Base-by-base conservation (phyloP, 2,113 vertebrate species). In the Calidris pugnax region DNA sequence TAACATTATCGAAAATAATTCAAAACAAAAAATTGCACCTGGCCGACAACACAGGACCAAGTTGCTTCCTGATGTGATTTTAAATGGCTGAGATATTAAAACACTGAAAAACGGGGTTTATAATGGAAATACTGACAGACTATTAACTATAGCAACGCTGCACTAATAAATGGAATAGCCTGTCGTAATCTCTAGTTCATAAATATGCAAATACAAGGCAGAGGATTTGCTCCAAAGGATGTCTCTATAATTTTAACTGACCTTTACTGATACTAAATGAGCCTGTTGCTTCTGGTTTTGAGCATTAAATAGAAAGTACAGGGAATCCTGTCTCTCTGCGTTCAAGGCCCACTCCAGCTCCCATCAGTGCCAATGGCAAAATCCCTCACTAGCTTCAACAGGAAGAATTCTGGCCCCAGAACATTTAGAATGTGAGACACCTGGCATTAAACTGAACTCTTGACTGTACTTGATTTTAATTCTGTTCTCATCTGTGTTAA, bases 61-160 rank as follows among this genome's bases (percentile, higher is more conserved):
- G 95, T 97, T 97, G 97, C 96, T 98, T 97, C 92, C 95, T 98
- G 97, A 98, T 97, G 95, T 96, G 97, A 97, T 98, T 98, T 98
- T 98, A 97, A 98, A 98, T 96, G 97, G 96, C 97, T 97, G 96
- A 97, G 97, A 98, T 97, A 98, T 98, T 98, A 98, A 98, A 98
- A 96, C 97, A 97, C 96, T 98, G 97, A 97, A 98, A 98, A 98
- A 98, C 85, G 66, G 97, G 97, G 97, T 98, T 98, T 98, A 97
- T 98, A 98, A 98, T 98, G 97, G 97, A 98, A 98, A 98, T 97
- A 98, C 98, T 98, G 98, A 98, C 98, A 98, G 98, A 98, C 98
- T 98, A 98, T 98, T 98, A 98, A 98, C 97, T 98, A 98, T 97
- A 97, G 97, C 62, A 76, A 96, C 83, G 35, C 97, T 98, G 89